Base-by-base conservation (phyloP, 2,888 invertebrate species). In the Lingula anatina region DNA sequence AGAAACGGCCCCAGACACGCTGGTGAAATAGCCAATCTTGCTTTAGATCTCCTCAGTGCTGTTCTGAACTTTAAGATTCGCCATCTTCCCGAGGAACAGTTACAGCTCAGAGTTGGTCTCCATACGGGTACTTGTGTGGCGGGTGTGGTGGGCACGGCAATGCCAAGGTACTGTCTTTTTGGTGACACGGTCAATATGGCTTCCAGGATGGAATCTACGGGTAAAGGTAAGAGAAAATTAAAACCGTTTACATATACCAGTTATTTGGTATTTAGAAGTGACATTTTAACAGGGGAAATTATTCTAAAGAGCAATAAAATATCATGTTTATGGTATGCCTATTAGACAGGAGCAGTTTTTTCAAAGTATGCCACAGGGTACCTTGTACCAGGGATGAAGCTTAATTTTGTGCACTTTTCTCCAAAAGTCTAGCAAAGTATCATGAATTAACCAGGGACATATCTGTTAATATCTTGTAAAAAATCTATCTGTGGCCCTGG, bases 81-180 rank as follows among this genome's bases (percentile, higher is more conserved):
- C 1, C 73, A 73, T 47, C 57, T 62, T 20, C 68, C 72, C 5
- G 59, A 62, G 5, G 61, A 58, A 27, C 58, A 62, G 38, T 58
- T 72, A 36, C 65, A 68, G 44, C 56, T 71, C 40, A 60, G 71
- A 25, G 64, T 67, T 12, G 73, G 73, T 26, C 53, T 73, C 23
- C 73, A 73, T 49, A 71, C 65, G 24, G 73, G 73, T 4, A 62
- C 67, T 5, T 72, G 72, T 50, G 72, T 68, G 20, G 69, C 72
- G 1, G 73, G 73, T n/a, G 69, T 70, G 25, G 70, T 70, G 9
- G 70, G 70, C 1, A 54, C 60, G 43, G 65, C 61, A 9, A 68
- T 69, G 67, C 70, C 70, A 2, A 47, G 68, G 18, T 70, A 70
- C 44, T 71, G 70, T 50, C 50, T 71, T 43, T 69, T 70, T 53